Percentiles rank a stretch among this genome's conserved stretches.
phyloP scores from a whole-genome alignment of 1,140 invertebrate species.

The Acyrthosiphon pisum region DNA sequence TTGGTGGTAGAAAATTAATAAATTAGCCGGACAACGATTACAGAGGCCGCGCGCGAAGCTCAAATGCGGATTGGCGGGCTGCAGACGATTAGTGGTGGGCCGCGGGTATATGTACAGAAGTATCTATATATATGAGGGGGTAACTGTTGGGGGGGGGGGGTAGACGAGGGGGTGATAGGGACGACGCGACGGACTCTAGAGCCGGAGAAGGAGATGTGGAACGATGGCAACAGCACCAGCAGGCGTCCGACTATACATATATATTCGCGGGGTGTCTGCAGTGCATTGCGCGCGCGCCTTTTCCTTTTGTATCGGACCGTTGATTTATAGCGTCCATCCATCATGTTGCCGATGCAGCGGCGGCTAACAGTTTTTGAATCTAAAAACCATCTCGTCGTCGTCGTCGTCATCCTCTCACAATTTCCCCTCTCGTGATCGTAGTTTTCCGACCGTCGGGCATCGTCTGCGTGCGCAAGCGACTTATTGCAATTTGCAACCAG shows the following conservation, averaged over 20 bases:
- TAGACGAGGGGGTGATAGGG: neutral
- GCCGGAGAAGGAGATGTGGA: neutral
- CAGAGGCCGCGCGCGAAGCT: neutral
- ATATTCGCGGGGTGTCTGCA: neutral
- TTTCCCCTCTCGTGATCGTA: neutral
- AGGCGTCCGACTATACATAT: neutral
- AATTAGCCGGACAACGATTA: constrained; percentile 43
- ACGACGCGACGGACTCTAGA: neutral
- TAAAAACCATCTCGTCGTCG: constrained; percentile 9
- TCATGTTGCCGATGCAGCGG: constrained; percentile 39
- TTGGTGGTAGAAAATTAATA: constrained; percentile 19
- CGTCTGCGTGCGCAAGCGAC: neutral
- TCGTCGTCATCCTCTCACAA: neutral
- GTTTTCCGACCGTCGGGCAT: neutral
- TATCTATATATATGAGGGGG: neutral
- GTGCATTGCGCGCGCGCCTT: neutral
- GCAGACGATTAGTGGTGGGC: neutral
- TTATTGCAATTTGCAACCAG: neutral
- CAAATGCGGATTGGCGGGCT: neutral
- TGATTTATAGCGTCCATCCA: constrained; percentile 53
- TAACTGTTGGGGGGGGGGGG: neutral
- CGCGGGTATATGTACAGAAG: neutral
- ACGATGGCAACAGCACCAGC: neutral
- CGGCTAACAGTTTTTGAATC: constrained; percentile 41
- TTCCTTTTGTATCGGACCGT: constrained; percentile 48